These are phyloP conservation scores for Cryptosula pallasiana DNA, from an alignment of 2,888 invertebrate species.

Conservation along the genomic window DNA sequence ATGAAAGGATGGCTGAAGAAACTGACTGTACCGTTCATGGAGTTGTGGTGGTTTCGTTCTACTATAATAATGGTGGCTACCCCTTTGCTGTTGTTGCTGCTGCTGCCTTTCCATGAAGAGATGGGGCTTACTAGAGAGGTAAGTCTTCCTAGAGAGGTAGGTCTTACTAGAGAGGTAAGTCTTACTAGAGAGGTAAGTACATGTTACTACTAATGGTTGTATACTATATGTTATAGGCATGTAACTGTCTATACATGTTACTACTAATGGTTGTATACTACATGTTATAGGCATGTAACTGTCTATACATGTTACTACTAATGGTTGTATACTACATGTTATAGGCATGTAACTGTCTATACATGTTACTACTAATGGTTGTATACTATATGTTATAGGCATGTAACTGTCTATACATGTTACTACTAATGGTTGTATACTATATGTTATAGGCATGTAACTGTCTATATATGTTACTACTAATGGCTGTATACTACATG, in stretches of 20 bases:
- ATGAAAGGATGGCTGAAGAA: too few relatives aligned
- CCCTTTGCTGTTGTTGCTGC: background rate
- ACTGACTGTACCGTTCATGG: too few relatives aligned
- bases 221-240: background rate
- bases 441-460: slow-evolving; percentile 16
- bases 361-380: background rate
- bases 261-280: slow-evolving; percentile 10
- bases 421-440: background rate
- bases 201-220: background rate
- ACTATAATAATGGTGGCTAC: slow-evolving; percentile 20
- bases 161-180: background rate
- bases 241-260: slow-evolving; percentile 8
- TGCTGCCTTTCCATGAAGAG: slow-evolving; percentile 18
- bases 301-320: background rate
- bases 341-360: slow-evolving; percentile 12
- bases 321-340: background rate
- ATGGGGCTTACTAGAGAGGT: slow-evolving; percentile 11
- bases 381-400: background rate
- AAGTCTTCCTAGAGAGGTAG: slow-evolving; percentile 1
- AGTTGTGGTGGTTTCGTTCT: slow-evolving; percentile 16
- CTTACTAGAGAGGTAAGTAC: background rate
- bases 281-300: slow-evolving; percentile 17
- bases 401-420: background rate
- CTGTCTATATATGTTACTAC: background rate
- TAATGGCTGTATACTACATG: background rate